Conservation (phyloP, 2,113 vertebrate species). For the Hydrochoerus hydrochaeris region DNA sequence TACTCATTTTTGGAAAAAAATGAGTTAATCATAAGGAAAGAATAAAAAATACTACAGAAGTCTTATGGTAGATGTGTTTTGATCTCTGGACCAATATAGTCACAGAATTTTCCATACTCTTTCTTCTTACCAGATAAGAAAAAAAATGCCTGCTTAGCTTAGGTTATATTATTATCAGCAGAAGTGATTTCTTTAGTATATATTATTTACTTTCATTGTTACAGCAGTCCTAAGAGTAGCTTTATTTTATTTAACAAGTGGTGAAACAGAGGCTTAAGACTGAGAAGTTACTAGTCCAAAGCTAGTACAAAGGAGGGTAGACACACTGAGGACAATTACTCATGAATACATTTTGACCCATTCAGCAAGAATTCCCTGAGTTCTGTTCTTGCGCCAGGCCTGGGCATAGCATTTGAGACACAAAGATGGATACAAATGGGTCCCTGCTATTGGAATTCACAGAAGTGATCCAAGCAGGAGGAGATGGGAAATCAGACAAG, state of each 20-base stretch:
- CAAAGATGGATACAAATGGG: neutral
- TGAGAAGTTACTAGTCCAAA: neutral
- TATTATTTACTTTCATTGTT: constrained; percentile 32
- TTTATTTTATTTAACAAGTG: neutral
- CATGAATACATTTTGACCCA: neutral
- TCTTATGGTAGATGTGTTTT: neutral
- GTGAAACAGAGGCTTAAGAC: neutral
- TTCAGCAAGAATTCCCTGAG: neutral
- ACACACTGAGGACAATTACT: neutral
- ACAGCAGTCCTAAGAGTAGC: neutral
- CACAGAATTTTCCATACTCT: neutral
- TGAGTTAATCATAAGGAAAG: constrained; percentile 33
- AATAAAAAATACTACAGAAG: neutral
- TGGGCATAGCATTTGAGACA: neutral
- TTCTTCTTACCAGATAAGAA: neutral
- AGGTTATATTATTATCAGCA: neutral
- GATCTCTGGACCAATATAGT: neutral
- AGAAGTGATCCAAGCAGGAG: neutral
- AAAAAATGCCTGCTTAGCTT: neutral
- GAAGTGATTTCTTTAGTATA: neutral
- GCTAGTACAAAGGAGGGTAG: neutral
- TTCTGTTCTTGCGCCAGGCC: neutral
- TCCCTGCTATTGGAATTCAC: neutral
- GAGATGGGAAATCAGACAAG: neutral
- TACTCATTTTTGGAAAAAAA: constrained; percentile 45